A percentile compares a stretch with the other conserved stretches of the same genome.
phyloP scores from a whole-genome alignment of 2,797 vertebrate genomes.

The Ptychobarbus kaznakovi region DNA sequence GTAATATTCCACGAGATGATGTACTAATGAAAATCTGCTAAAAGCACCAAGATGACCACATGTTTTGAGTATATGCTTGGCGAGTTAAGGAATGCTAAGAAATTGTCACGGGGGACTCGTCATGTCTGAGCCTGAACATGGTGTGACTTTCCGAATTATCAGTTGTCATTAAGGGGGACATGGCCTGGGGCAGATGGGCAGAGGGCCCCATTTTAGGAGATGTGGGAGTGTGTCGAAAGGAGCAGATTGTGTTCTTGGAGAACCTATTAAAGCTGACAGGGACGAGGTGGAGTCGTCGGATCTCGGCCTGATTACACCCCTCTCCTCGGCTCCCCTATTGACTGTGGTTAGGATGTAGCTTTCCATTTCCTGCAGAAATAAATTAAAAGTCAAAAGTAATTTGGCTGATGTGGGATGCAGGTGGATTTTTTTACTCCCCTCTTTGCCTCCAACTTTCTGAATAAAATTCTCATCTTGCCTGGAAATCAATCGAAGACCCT shows the following conservation, averaged over 20 bases:
- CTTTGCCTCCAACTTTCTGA: conserved; percentile 78
- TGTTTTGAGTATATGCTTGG: background rate
- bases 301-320: conserved; percentile 92
- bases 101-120: background rate
- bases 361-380: conserved; percentile 99
- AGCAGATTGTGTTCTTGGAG: conserved; percentile 91
- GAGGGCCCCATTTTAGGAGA: conserved; percentile 71
- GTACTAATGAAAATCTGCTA: background rate
- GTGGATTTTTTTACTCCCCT: conserved; percentile 79
- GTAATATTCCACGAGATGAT: conserved; percentile 11
- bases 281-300: conserved; percentile 85
- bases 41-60: conserved; percentile 8
- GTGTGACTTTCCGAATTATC: conserved; percentile 75
- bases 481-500: conserved; percentile 95
- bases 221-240: conserved; percentile 84
- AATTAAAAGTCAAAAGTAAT: conserved; percentile 99
- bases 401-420: conserved; percentile 96
- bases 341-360: conserved; percentile 95
- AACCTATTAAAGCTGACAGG: conserved; percentile 96
- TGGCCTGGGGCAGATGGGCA: conserved; percentile 67
- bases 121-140: conserved; percentile 56
- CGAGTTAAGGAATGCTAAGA: background rate
- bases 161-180: conserved; percentile 87
- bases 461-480: conserved; percentile 80
- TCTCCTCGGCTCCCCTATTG: conserved; percentile 88